phyloP scores from a whole-genome alignment of 2,797 vertebrate genomes.

The Onychomys leucogaster region DNA sequence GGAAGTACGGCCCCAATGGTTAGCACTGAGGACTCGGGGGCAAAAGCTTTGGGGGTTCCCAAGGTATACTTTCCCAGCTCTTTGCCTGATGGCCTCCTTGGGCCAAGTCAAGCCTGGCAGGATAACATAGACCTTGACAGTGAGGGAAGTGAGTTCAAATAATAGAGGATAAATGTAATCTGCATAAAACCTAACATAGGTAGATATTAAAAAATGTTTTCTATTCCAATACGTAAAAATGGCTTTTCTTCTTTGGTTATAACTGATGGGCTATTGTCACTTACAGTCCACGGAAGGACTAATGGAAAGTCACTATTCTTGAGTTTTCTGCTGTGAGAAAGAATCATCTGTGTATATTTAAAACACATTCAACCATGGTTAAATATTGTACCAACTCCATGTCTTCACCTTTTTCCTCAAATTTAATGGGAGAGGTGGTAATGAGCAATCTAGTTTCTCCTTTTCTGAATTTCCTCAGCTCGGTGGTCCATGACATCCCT shows the following conservation, averaged over 20 bases:
- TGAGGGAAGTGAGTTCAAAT: not conserved
- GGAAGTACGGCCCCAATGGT: not conserved
- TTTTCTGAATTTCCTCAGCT: not conserved
- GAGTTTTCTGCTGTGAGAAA: not conserved
- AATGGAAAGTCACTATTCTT: not conserved
- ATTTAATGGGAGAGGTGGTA: not conserved
- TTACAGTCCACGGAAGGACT: not conserved
- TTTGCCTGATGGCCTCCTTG: fast-evolving
- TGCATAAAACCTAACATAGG: not conserved
- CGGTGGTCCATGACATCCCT: not conserved
- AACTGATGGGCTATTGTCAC: not conserved
- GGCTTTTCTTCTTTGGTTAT: not conserved
- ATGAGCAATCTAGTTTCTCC: not conserved
- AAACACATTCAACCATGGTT: not conserved
- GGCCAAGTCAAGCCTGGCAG: not conserved
- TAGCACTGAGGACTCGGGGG: not conserved
- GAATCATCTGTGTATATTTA: no score
- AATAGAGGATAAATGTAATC: not conserved
- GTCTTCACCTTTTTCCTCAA: not conserved
- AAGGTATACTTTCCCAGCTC: fast-evolving
- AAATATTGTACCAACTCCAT: not conserved
- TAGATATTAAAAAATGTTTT: not conserved
- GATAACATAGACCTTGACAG: not conserved
- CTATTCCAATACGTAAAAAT: not conserved
- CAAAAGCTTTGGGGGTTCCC: fast-evolving